These are phyloP conservation scores for Trissoscelio sp. DNA, from an alignment of 2,888 invertebrate genomes.

Conservation along the genomic window DNA sequence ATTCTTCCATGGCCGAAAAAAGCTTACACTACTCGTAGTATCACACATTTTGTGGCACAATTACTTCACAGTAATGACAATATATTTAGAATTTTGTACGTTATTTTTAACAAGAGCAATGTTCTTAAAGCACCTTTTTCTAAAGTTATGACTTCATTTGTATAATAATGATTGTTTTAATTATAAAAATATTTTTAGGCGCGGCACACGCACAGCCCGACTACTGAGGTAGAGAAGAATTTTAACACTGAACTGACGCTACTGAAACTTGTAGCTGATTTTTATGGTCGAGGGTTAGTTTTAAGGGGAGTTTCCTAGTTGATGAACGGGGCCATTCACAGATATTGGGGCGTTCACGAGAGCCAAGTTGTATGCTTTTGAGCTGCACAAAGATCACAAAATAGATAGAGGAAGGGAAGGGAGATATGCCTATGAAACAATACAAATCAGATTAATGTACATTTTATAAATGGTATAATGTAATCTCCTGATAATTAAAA, in stretches of 20 bases:
- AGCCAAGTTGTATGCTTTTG: slow-evolving; percentile 37
- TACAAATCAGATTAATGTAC: no score
- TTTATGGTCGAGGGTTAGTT: slow-evolving; percentile 67
- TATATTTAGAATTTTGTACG: not conserved
- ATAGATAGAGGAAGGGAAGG: not conserved
- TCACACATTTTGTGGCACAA: slow-evolving; percentile 36
- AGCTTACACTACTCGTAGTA: slow-evolving; percentile 24
- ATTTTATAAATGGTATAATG: no score
- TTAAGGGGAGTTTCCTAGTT: slow-evolving; percentile 61
- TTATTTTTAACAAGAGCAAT: not conserved
- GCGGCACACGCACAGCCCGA: slow-evolving; percentile 2
- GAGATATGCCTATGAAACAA: slow-evolving; percentile 23
- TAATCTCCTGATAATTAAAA: no score
- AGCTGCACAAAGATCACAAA: slow-evolving; percentile 36
- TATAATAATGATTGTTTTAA: not conserved
- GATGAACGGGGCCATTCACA: slow-evolving; percentile 55
- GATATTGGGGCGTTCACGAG: slow-evolving; percentile 75
- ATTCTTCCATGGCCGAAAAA: slow-evolving; percentile 49
- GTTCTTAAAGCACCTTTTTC: not conserved
- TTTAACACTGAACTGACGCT: slow-evolving; percentile 47
- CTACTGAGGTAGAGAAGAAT: slow-evolving; percentile 11
- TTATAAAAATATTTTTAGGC: not conserved
- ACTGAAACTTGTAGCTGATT: slow-evolving; percentile 46
- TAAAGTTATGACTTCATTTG: no score
- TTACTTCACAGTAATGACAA: not conserved